A percentile compares a stretch with the other conserved stretches of the same genome.
phyloP scores from a whole-genome alignment of 2,113 vertebrate genomes.

The Larimichthys crocea region DNA sequence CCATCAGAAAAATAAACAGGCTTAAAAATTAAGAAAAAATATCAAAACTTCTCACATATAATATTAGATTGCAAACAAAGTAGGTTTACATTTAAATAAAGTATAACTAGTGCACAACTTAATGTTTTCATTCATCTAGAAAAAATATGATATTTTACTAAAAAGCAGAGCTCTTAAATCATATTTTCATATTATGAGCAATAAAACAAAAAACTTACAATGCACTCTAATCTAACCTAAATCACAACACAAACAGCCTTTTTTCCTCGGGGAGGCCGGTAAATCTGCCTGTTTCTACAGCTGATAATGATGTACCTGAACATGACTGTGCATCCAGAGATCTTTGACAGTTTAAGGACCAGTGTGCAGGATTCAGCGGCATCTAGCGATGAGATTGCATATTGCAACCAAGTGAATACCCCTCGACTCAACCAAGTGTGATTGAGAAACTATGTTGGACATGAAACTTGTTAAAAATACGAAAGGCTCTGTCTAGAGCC shows the following conservation, averaged over 20 bases:
- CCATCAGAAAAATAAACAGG: neutral
- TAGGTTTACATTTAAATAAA: neutral
- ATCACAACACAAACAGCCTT: neutral
- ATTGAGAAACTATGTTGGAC: too few species aligned
- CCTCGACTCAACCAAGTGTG: too few species aligned
- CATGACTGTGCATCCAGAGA: neutral
- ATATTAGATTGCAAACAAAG: neutral
- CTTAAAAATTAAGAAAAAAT: slow-evolving; percentile 3
- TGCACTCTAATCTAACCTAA: neutral
- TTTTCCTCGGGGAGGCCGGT: neutral
- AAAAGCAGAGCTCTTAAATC: neutral
- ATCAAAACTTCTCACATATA: neutral
- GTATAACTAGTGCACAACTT: neutral
- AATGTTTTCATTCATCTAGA: neutral
- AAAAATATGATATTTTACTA: neutral
- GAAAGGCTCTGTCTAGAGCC: too few species aligned
- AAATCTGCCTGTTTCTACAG: neutral
- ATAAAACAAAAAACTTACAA: neutral
- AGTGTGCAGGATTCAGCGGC: too few species aligned
- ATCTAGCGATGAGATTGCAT: too few species aligned
- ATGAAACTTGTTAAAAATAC: too few species aligned
- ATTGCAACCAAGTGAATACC: too few species aligned
- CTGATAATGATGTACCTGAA: neutral
- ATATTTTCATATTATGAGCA: neutral
- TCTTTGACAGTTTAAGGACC: neutral